Conservation (phyloP, 2,888 invertebrate genomes). For the Podabrus alpinus region DNA sequence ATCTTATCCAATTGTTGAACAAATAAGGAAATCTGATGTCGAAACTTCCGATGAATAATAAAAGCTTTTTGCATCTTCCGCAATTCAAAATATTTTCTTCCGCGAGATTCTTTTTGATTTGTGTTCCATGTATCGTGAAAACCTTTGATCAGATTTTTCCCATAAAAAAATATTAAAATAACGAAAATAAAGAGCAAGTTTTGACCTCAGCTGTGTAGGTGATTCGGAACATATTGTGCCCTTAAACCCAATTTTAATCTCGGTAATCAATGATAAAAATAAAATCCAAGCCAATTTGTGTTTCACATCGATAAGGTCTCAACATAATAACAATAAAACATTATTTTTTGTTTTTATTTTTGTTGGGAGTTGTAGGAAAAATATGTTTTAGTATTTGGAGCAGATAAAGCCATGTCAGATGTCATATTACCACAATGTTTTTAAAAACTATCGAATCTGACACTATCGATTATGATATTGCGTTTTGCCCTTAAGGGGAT, state of each 20-base stretch:
- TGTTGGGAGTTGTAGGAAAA: neutral
- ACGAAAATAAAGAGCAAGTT: no score
- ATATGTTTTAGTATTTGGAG: neutral
- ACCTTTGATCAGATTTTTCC: no score
- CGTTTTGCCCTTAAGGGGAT: slow-evolving; percentile 4
- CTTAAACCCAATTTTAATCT: neutral
- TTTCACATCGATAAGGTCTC: neutral
- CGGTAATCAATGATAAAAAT: neutral
- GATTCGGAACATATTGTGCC: no score
- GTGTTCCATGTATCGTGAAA: no score
- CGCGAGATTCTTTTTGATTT: no score
- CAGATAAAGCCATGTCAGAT: slow-evolving; percentile 9
- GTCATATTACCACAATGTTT: slow-evolving; percentile 6
- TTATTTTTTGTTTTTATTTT: neutral
- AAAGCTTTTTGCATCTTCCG: no score
- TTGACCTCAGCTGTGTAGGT: no score
- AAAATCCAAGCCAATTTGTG: neutral
- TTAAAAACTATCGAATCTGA: neutral
- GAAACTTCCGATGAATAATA: no score
- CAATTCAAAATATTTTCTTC: no score
- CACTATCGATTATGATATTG: slow-evolving; percentile 11
- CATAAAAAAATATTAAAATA: no score
- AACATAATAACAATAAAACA: neutral
- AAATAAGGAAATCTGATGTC: no score
- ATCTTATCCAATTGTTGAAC: no score